Conservation (phyloP, 92 coral and sea anemone genomes). For the Palythoa grandis region DNA sequence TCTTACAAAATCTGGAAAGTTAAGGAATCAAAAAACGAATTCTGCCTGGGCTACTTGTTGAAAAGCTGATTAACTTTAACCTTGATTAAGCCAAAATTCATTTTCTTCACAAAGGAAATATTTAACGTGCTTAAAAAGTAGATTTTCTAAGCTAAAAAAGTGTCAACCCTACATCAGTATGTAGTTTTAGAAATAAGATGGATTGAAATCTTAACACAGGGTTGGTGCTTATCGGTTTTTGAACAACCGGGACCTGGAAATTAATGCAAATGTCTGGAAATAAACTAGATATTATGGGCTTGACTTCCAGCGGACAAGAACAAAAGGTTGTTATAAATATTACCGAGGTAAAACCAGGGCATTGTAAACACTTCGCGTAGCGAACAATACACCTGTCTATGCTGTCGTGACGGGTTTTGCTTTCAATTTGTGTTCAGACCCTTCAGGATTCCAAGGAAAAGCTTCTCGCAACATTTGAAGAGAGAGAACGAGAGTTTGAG, state of each 20-base stretch:
- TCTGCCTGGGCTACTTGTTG: not conserved
- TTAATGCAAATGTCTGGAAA: not conserved
- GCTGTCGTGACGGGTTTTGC: not conserved
- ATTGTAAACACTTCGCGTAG: too few relatives aligned
- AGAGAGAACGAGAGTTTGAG: constrained; percentile 67
- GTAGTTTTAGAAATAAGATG: too few relatives aligned
- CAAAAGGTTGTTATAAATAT: too few relatives aligned
- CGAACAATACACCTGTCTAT: too few relatives aligned
- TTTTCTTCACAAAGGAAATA: not conserved
- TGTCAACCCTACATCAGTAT: not conserved
- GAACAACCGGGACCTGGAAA: not conserved
- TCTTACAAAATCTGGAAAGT: not conserved
- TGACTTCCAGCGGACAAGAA: not conserved
- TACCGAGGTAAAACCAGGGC: too few relatives aligned
- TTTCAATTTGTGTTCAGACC: not conserved
- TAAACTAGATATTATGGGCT: not conserved
- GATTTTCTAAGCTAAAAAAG: too few relatives aligned
- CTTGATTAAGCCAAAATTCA: not conserved
- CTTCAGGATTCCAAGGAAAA: constrained; percentile 49
- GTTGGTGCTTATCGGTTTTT: not conserved
- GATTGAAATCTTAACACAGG: not conserved
- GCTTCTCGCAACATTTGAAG: constrained; percentile 63
- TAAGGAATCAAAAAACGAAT: not conserved
- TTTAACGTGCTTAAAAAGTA: not conserved
- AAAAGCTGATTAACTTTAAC: not conserved